Evolutionary conservation across 1,140 invertebrate species (phyloP), one percentile per base, ranked within the genome.

Genomic region (Hesperophylax magnus): DNA sequence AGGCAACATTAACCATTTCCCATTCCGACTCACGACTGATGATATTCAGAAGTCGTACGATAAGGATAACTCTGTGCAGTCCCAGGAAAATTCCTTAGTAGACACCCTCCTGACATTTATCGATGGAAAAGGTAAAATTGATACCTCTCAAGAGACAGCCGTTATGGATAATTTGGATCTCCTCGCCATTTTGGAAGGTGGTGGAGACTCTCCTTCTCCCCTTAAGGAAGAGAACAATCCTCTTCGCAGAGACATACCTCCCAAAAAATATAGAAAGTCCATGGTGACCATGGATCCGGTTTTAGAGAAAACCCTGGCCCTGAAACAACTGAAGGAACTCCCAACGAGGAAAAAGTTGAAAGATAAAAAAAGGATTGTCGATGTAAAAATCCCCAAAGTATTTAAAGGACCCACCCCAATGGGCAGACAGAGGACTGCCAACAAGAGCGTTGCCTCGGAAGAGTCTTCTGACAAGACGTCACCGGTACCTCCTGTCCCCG

Each of bases 311-410:
- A 34, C 11, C 11, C 9, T 83, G 3, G 82, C 82, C 24, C 65
- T 83, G 9, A 75, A 83, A n/a, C 82, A 83, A 58, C 77, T 83
- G 1, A 81, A 81, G 77, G 79, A 83, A 39, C 39, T 83, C 9
- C 79, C 79, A 47, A 15, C 27, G n/a, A 24, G 71, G 24, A 53
- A 78, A 71, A 31, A 47, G 61, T 0, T 78, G 56, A 77, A 76
- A 9, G 58, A 79, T 22, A 79, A 52, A 18, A 72, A 24, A 4
- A 61, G 67, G 61, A 83, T 83, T 31, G 53, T 81, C 3, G 82
- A 83, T 58, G 82, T 83, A 6, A 83, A 81, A 77, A 81, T 79
- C 61, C 81, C 78, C 17, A 81, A 81, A 80, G 71, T 75, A 11
- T 20, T 34, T 15, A 76, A 60, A 60, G 17, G 20, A 17, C 17